Evolutionary conservation across 2,888 invertebrate species (phyloP), one percentile per base, ranked within the genome.

Genomic region (Brachyptera risi): DNA sequence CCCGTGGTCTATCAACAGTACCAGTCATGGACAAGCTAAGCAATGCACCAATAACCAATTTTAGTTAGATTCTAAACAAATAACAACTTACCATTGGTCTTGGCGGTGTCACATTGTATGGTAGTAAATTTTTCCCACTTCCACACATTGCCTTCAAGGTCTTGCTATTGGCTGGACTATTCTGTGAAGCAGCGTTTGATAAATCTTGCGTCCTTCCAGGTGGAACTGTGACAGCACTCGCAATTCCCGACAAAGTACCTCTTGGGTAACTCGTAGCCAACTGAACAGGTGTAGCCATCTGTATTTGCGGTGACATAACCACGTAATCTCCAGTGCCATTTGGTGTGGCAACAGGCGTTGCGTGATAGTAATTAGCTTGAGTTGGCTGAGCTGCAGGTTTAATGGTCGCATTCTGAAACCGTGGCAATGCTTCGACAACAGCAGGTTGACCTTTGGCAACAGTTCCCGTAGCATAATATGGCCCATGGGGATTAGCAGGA

Each of bases 101-200:
- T 3, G 92, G 91, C 40, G 92, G 92, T 49, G 93, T 93, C 24
- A 94, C 89, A 74, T 89, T 92, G 71, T 90, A 93, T 0, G 93
- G 92, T 66, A 94, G 76, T 58, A 93, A 76, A 67, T 87, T 89
- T 73, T 92, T 85, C 15, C 79, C 81, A 58, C 65, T 66, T 60
- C 49, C 44, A 31, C 56, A 35, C 26, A 70, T 60, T n/a, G 64
- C 65, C 63, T 69, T 70, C 62, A 67, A 61, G 69, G 47, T 47
- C 57, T 58, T 62, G 50, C 35, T 56, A 42, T 56, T 56, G 71
- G 75, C 65, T 5, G 83, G 83, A 51, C 83, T 83, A 61, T 85
- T 75, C 70, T 64, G 74, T 73, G 21, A 73, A n/a, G n/a, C n/a
- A n/a, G n/a, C n/a, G n/a, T n/a, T n/a, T 73, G 42, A 73, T 74